Evolutionary conservation across 2,888 invertebrate species (phyloP), one percentile per base, ranked within the genome.

Genomic region (Morpho achilles): DNA sequence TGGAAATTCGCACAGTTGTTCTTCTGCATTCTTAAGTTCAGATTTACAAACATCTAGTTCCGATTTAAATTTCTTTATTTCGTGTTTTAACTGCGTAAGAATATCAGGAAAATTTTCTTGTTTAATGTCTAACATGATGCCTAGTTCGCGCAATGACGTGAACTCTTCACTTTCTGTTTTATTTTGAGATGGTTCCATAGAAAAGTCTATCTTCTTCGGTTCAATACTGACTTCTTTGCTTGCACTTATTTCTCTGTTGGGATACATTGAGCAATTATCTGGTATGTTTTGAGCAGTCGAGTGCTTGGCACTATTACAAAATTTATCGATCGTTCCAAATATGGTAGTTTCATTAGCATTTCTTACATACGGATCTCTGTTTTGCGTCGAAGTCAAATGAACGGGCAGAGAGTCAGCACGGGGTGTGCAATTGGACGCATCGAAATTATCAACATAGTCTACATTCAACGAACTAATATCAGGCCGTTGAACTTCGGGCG

Each of bases 21-120:
- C 91, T 70, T 92, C 92, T 0, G 92, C 91, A 48, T 88, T 84
- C 67, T 91, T 88, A 7, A 93, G 74, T 56, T 91, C 87, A 10
- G 87, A 83, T 68, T 91, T 92, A 8, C 92, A 92, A 50, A 82
- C 87, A 44, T 92, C 92, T 2, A 94, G 71, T 68, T 92, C 91
- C 0, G 75, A 69, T 66, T 92, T 91, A 40, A 94, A 82, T 65
- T 91, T 91, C 50, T 91, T 91, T 3, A 94, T 87, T 69, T 93
- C 93, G 58, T 85, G 75, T 71, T 91, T 91, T 10, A 91, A 64
- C 56, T 89, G 89, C 1, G 84, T 78, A 45, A 91, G 65, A 64
- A 91, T 84, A 56, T 90, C 88, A 0, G 89, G 86, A 66, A 85
- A 87, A 62, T 86, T 84, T 64, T 87, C 83, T 66, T 87, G 86